Percentiles rank a stretch among this genome's conserved stretches.
phyloP scores from a whole-genome alignment of 2,888 invertebrate species.

The Perithous albicinctus region DNA sequence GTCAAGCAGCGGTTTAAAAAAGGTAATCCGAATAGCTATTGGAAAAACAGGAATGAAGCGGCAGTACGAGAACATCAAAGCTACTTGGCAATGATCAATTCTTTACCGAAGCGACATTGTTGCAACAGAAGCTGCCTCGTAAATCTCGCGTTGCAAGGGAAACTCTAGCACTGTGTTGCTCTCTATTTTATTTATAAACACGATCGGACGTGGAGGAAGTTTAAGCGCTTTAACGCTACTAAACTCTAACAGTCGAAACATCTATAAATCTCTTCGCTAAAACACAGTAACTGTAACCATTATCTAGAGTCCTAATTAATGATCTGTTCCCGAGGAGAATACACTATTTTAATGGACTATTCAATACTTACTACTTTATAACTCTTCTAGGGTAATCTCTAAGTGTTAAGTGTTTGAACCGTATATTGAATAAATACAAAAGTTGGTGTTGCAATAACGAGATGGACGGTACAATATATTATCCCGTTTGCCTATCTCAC shows the following conservation, averaged over 20 bases:
- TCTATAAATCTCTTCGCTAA: slow-evolving; percentile 48
- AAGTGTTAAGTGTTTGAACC: background rate
- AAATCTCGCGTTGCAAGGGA: slow-evolving; percentile 1
- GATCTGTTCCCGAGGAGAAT: slow-evolving; percentile 5
- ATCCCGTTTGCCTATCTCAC: background rate
- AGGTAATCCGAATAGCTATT: slow-evolving; percentile 14
- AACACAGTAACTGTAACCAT: slow-evolving; percentile 11
- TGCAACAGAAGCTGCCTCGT: slow-evolving; percentile 42
- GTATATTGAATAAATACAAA: background rate
- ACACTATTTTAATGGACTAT: slow-evolving; percentile 10
- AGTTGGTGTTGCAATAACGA: slow-evolving; percentile 3
- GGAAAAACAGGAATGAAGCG: slow-evolving; percentile 26
- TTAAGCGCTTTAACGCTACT: slow-evolving; percentile 31
- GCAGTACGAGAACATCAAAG: slow-evolving; percentile 24
- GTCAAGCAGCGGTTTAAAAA: slow-evolving; percentile 15
- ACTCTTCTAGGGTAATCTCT: background rate
- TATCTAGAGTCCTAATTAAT: slow-evolving; percentile 31
- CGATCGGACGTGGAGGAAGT: slow-evolving; percentile 30
- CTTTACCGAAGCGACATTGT: slow-evolving; percentile 32
- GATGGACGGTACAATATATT: background rate
- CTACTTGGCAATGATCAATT: slow-evolving; percentile 32
- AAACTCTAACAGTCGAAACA: slow-evolving; percentile 32
- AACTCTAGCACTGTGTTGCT: slow-evolving; percentile 4
- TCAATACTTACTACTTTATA: slow-evolving; percentile 8
- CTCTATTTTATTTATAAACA: slow-evolving; percentile 22